Conservation (phyloP, 2,113 vertebrate species). For the Orientallactaga bullata region DNA sequence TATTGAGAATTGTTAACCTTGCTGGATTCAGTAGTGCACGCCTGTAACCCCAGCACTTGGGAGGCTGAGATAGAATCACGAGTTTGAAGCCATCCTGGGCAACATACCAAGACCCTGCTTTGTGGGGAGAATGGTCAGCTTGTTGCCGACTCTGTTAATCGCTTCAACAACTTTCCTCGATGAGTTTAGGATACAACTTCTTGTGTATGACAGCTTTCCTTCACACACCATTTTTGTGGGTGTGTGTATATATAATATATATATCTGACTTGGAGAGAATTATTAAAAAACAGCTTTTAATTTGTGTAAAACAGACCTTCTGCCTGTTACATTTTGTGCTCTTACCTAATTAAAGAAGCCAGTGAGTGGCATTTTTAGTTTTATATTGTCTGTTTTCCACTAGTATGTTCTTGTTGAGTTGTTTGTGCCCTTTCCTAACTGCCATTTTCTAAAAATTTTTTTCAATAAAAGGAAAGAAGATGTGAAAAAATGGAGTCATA, state of each 20-base stretch:
- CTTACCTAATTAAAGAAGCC: slow-evolving; percentile 70
- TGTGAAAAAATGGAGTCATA: slow-evolving; percentile 71
- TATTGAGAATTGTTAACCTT: slow-evolving; percentile 65
- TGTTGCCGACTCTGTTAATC: slow-evolving; percentile 55
- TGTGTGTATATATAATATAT: slow-evolving; percentile 84
- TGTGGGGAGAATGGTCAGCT: slow-evolving; percentile 56
- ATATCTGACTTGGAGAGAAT: slow-evolving; percentile 55
- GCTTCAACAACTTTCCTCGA: slow-evolving; percentile 31
- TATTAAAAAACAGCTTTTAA: slow-evolving; percentile 68
- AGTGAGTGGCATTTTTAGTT: slow-evolving; percentile 58
- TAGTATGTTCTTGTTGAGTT: slow-evolving; percentile 63
- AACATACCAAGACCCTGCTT: neutral
- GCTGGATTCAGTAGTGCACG: neutral
- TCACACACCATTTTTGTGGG: slow-evolving; percentile 72
- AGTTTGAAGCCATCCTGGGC: neutral
- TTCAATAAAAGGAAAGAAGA: slow-evolving; percentile 84
- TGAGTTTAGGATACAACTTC: slow-evolving; percentile 80
- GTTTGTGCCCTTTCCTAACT: slow-evolving; percentile 72
- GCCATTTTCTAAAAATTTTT: slow-evolving; percentile 85
- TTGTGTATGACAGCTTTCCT: neutral
- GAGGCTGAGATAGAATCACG: neutral
- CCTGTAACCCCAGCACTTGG: neutral
- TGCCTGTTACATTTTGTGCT: slow-evolving; percentile 77
- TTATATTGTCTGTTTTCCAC: slow-evolving; percentile 59
- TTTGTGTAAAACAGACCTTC: slow-evolving; percentile 71